Percentiles rank a stretch among this genome's conserved stretches.
These are phyloP conservation scores for Otus sunia DNA, from an alignment of 2,113 vertebrate genomes.

Conservation along the genomic window DNA sequence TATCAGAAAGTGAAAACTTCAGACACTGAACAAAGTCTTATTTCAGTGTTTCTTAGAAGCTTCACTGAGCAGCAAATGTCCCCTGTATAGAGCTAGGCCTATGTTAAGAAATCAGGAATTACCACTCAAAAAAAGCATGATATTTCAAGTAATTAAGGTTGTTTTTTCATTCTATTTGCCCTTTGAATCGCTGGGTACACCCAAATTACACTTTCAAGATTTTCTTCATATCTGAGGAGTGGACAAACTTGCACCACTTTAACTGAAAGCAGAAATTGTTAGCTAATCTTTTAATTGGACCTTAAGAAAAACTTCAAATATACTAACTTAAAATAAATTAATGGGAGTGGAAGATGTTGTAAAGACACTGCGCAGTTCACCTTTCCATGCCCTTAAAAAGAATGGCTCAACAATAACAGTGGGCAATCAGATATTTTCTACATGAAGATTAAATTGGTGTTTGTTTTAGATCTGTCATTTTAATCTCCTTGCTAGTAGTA, in stretches of 20 bases:
- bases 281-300: background rate
- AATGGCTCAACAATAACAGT: background rate
- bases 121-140: background rate
- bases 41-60: background rate
- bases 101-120: background rate
- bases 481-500: background rate
- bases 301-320: background rate
- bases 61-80: background rate
- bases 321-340: background rate
- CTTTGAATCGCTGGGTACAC: background rate
- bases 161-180: background rate
- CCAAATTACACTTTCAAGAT: background rate
- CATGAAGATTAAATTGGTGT: background rate
- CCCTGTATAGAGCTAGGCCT: background rate
- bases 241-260: background rate
- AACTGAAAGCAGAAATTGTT: background rate
- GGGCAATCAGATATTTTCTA: background rate
- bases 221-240: background rate
- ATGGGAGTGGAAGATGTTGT: background rate
- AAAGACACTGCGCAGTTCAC: background rate
- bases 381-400: background rate
- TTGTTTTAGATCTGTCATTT: constrained; percentile 10
- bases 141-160: background rate
- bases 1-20: background rate
- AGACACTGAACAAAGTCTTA: background rate